phyloP scores from a whole-genome alignment of 2,113 vertebrate genomes.

The Gobio gobio region DNA sequence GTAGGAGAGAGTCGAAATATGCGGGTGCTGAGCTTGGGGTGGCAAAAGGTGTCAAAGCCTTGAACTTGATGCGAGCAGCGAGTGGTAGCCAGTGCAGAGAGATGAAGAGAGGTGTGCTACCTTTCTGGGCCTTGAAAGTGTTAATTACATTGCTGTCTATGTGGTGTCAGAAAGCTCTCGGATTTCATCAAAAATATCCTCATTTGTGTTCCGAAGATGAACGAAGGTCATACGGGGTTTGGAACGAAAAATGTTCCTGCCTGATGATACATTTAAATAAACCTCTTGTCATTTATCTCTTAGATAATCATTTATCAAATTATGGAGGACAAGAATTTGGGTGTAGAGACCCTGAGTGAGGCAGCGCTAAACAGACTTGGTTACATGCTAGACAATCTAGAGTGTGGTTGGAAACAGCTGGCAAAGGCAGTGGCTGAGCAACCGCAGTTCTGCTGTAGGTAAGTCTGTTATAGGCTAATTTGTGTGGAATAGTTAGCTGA shows the following conservation, averaged over 20 bases:
- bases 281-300: not conserved
- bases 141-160: too few species aligned
- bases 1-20: too few species aligned
- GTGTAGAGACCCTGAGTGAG: conserved; percentile 66
- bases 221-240: too few species aligned
- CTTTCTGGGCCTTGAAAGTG: too few species aligned
- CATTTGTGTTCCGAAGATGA: too few species aligned
- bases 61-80: too few species aligned
- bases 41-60: too few species aligned
- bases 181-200: too few species aligned
- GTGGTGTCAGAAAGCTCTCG: too few species aligned
- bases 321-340: conserved; percentile 72
- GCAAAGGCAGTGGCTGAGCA: conserved; percentile 70
- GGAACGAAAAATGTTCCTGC: not conserved
- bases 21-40: too few species aligned
- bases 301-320: not conserved
- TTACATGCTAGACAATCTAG: conserved; percentile 77
- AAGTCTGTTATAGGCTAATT: conserved; percentile 16
- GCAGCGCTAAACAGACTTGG: conserved; percentile 70
- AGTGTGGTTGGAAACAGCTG: conserved; percentile 82
- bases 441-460: conserved; percentile 82
- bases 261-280: not conserved
- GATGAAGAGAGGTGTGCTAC: too few species aligned
- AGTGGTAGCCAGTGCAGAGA: too few species aligned
- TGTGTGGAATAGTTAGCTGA: not conserved